Evolutionary conservation across 2,888 invertebrate genomes (phyloP).

Genomic region (Laspeyria flexula): DNA sequence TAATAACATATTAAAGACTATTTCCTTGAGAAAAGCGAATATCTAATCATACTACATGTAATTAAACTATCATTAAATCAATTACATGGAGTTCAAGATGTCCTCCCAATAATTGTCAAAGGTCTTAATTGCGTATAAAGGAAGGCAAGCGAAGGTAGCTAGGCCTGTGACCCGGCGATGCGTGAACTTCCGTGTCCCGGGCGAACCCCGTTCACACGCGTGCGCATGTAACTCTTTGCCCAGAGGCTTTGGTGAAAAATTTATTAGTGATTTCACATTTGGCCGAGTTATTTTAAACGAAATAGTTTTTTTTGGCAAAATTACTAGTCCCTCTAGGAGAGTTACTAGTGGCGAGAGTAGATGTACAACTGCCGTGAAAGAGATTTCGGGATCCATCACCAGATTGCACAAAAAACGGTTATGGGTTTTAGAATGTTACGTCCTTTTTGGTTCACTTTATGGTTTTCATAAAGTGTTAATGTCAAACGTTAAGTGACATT

Average conservation of each 20-base stretch:
- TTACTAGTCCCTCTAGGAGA: too few relatives aligned
- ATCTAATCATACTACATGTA: conserved; percentile 1
- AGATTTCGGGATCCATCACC: too few relatives aligned
- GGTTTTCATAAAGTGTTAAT: too few relatives aligned
- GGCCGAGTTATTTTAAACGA: too few relatives aligned
- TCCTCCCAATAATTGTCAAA: conserved; percentile 42
- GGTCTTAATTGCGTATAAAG: conserved; percentile 34
- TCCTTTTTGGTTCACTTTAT: too few relatives aligned
- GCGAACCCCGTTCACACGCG: conserved; percentile 50
- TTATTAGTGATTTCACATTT: background rate
- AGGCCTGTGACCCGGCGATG: conserved; percentile 26
- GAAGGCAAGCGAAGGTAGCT: conserved; percentile 31
- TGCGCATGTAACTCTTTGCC: conserved; percentile 2
- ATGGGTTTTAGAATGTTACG: too few relatives aligned
- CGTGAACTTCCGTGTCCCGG: conserved; percentile 58
- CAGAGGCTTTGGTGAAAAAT: background rate
- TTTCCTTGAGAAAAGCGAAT: conserved; percentile 12
- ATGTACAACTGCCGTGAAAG: too few relatives aligned
- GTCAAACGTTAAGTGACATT: too few relatives aligned
- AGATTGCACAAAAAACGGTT: too few relatives aligned
- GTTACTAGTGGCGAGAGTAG: too few relatives aligned
- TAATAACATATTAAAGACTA: too few relatives aligned
- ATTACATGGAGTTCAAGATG: conserved; percentile 8
- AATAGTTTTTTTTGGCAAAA: too few relatives aligned
- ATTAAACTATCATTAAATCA: conserved; percentile 33